Base-by-base conservation (phyloP, 2,888 invertebrate genomes). In the Druceiella hillmani region DNA sequence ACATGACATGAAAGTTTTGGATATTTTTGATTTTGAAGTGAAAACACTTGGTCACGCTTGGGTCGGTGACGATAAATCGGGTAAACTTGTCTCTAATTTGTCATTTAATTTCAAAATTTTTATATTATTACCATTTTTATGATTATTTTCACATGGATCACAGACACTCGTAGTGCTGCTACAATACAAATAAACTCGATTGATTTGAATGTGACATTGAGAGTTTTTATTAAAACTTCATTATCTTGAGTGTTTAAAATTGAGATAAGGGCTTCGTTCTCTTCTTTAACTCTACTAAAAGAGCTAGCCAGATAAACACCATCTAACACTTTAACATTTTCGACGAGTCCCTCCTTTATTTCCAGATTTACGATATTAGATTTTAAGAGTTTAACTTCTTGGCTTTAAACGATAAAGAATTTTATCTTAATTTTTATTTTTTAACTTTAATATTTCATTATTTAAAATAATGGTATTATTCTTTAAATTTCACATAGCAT, bases 241-340 rank as follows among this genome's bases (percentile, higher is more conserved):
- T 46, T 36, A 37, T 50, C 41, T 12, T 42, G 11, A 15, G 32
- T 31, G 16, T 37, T 47, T 27, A 48, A 33, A 17, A 47, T 36
- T 6, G 40, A 47, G 4, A 45, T 40, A 10, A 38, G 10, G 10
- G 42, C 39, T 40, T 46, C 41, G 5, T 26, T 24, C 16, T 47
- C 42, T 24, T 32, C 9, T 5, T 45, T 20, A 3, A 46, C 43
- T 25, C 40, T 38, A 17, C 41, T 33, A n/a, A 50, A 17, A 10
- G 43, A 38, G 41, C 34, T 46, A 10, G 46, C 44, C 2, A 50
- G 15, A 36, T 40, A 47, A 17, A 48, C 26, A 3, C 44, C 41
- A 9, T 48, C 26, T 2, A 34, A 12, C 7, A 49, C 29, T 38
- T 40, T 12, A 12, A 35, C 39, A 5, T 41, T 38, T 1, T 44